These are phyloP conservation scores for Cantharis rustica DNA, from an alignment of 2,888 invertebrate genomes.

Conservation along the genomic window DNA sequence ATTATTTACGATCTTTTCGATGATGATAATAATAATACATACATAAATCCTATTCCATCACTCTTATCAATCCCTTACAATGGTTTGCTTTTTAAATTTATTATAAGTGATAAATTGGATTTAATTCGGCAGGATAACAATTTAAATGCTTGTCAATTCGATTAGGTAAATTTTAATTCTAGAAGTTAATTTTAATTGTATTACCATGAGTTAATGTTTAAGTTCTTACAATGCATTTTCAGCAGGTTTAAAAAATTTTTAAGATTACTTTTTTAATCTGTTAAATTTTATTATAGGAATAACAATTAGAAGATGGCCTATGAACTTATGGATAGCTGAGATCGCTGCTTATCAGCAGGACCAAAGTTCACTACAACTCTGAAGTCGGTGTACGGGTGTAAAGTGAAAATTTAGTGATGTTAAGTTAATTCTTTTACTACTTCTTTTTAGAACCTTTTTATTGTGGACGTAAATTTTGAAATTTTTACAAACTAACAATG, in stretches of 20 bases:
- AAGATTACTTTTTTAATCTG: background rate
- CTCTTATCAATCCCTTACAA: background rate
- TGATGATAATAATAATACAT: background rate
- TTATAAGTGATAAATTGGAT: background rate
- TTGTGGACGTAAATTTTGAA: background rate
- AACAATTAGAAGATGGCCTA: constrained; percentile 6
- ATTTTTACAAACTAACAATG: constrained; percentile 6
- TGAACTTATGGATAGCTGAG: constrained; percentile 7
- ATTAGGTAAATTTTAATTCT: background rate
- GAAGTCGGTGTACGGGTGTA: background rate
- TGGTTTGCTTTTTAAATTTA: background rate
- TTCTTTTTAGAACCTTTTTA: background rate
- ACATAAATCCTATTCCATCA: background rate
- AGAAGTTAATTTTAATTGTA: background rate
- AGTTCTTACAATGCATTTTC: background rate
- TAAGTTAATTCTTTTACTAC: background rate
- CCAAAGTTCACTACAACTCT: constrained; percentile 5
- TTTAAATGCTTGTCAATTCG: background rate
- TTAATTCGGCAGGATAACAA: background rate
- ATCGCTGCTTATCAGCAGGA: constrained; percentile 9
- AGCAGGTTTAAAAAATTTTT: background rate
- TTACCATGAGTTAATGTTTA: background rate
- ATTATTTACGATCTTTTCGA: background rate
- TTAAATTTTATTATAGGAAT: background rate
- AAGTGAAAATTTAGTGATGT: constrained; percentile 7